These are phyloP conservation scores for Grammomys dolichurus DNA, from an alignment of 2,113 vertebrate species.

Conservation along the genomic window DNA sequence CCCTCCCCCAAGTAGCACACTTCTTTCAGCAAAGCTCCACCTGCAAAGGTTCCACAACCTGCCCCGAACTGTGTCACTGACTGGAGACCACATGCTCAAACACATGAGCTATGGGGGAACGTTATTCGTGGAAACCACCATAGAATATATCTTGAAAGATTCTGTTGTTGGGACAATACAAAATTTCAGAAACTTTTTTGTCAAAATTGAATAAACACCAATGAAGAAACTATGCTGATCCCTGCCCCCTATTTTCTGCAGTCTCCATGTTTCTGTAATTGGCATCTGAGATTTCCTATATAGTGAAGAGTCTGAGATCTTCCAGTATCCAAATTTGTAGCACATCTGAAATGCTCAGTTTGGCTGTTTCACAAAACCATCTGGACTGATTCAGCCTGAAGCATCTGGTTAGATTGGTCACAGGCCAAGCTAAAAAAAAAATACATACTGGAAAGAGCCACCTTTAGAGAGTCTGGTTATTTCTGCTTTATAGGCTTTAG, in stretches of 20 bases:
- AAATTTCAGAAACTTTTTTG: not conserved
- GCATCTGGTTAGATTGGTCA: constrained; percentile 67
- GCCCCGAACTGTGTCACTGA: not conserved
- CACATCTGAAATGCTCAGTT: constrained; percentile 63
- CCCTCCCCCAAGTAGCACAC: not conserved
- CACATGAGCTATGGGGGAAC: not conserved
- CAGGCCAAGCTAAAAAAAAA: constrained; percentile 46
- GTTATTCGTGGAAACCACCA: not conserved
- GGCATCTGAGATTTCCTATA: constrained; percentile 51
- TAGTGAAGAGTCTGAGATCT: constrained; percentile 30
- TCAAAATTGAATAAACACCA: not conserved
- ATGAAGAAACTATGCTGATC: not conserved
- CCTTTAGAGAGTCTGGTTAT: constrained; percentile 54
- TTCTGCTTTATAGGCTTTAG: constrained; percentile 48
- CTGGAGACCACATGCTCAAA: not conserved
- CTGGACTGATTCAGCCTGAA: constrained; percentile 65
- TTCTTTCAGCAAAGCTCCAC: not conserved
- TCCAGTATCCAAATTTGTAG: constrained; percentile 55
- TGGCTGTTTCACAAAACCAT: constrained; percentile 67
- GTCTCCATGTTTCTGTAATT: constrained; percentile 16
- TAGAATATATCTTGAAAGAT: not conserved
- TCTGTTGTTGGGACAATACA: not conserved
- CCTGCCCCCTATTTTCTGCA: not conserved
- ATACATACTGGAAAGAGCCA: constrained; percentile 7
- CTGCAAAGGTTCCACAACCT: not conserved